Conservation (phyloP, 2,797 vertebrate species). For the Coluber constrictor region DNA sequence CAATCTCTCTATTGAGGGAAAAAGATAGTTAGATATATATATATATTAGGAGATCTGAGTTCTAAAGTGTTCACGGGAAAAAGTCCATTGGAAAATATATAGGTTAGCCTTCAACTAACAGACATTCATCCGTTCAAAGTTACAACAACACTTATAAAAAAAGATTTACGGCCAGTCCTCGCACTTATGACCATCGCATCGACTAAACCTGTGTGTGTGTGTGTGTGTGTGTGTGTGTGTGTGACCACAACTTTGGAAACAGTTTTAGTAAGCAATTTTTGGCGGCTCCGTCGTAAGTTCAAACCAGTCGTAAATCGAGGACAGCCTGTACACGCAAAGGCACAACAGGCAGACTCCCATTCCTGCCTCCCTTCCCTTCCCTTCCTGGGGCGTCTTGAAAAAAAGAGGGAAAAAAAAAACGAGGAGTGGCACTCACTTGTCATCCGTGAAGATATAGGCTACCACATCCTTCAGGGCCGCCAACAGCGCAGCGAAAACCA, state of each 20-base stretch:
- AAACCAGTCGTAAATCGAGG: background rate
- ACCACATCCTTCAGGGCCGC: slow-evolving; percentile 59
- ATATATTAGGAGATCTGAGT: background rate
- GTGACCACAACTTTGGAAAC: background rate
- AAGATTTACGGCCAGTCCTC: background rate
- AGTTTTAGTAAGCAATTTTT: background rate
- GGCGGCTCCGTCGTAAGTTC: background rate
- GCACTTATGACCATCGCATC: background rate
- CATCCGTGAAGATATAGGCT: slow-evolving; percentile 70
- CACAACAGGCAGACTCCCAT: background rate
- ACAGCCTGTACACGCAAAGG: background rate
- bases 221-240: too few relatives aligned
- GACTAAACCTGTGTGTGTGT: background rate
- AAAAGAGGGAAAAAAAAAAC: background rate
- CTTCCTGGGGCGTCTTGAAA: background rate
- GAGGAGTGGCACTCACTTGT: slow-evolving; percentile 57
- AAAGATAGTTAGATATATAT: slow-evolving; percentile 9
- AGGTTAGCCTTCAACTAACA: background rate
- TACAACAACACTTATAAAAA: background rate
- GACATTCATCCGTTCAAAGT: background rate
- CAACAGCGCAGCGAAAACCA: slow-evolving; percentile 59
- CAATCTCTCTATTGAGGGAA: slow-evolving; percentile 57
- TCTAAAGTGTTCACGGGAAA: background rate
- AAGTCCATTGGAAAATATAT: background rate
- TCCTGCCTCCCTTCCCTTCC: background rate